Percentiles rank a stretch among this genome's conserved stretches.
Conservation (phyloP, 1,140 invertebrate genomes). For the Tetramorium simillimum region DNA sequence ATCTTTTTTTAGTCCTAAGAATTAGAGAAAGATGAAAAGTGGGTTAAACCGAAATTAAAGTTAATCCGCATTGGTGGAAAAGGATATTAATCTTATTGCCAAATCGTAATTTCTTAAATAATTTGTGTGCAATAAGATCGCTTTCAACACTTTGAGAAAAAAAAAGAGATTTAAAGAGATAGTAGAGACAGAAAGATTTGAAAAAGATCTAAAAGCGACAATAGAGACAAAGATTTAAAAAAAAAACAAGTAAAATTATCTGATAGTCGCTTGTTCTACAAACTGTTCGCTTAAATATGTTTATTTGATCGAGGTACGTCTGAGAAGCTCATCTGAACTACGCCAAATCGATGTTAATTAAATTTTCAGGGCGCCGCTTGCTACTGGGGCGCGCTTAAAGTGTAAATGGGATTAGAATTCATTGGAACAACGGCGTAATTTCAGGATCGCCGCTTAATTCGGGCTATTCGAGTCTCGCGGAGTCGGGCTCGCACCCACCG, state of each 20-base stretch:
- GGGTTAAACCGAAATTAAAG: no score
- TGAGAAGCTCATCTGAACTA: not conserved
- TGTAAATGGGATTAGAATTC: conserved; percentile 38
- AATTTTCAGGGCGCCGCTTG: not conserved
- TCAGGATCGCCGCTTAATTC: conserved; percentile 42
- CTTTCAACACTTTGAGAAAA: not conserved
- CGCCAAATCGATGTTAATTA: conserved; percentile 46
- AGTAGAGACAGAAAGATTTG: no score
- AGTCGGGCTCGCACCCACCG: not conserved
- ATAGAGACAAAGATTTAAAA: no score
- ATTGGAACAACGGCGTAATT: conserved; percentile 9
- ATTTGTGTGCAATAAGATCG: not conserved
- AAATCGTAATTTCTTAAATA: not conserved
- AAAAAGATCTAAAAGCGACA: no score
- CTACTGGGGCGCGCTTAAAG: conserved; percentile 7
- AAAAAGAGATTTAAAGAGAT: not conserved
- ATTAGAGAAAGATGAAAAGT: no score
- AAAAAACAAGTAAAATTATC: not conserved
- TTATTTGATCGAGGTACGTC: not conserved
- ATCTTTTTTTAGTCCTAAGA: no score
- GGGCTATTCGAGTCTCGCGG: not conserved
- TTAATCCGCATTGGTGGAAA: no score
- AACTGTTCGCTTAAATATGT: not conserved
- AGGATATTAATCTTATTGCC: not conserved
- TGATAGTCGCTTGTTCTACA: not conserved